phyloP scores from a whole-genome alignment of 2,888 invertebrate genomes.

The Tipula lateralis region DNA sequence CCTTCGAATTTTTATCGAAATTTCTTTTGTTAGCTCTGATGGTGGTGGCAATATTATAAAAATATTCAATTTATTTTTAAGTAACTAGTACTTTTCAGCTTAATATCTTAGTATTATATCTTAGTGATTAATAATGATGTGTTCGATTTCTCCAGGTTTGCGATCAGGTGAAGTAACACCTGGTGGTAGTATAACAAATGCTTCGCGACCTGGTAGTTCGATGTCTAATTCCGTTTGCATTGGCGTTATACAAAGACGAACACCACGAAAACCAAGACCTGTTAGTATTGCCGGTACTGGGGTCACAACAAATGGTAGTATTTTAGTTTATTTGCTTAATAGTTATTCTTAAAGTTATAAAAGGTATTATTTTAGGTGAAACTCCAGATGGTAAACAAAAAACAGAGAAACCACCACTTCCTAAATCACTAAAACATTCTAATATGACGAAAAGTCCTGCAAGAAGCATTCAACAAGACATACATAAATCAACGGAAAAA shows the following conservation, averaged over 20 bases:
- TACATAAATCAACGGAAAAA: not conserved
- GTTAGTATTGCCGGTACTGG: conserved; percentile 81
- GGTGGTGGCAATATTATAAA: not conserved
- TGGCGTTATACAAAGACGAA: conserved; percentile 57
- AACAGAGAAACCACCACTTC: conserved; percentile 52
- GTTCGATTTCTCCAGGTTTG: conserved; percentile 52
- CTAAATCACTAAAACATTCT: conserved; percentile 38
- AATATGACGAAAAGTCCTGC: conserved; percentile 20
- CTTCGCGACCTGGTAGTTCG: conserved; percentile 82
- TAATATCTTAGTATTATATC: not conserved
- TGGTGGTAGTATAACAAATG: conserved; percentile 51
- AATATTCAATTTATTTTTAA: not conserved
- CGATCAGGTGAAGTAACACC: conserved; percentile 73
- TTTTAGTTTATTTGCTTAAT: conserved; percentile 36
- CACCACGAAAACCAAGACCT: conserved; percentile 68
- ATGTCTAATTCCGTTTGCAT: conserved; percentile 70
- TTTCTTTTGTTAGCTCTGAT: not conserved
- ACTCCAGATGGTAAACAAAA: conserved; percentile 49
- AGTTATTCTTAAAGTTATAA: conserved; percentile 34
- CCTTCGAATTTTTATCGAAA: not conserved
- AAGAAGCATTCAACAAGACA: not conserved
- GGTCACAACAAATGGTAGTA: conserved; percentile 57
- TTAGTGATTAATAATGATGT: not conserved
- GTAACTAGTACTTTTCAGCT: no score
- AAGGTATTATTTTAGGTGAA: conserved; percentile 48